Conservation (phyloP, 2,888 invertebrate species). For the Kryphioiulus occultus region DNA sequence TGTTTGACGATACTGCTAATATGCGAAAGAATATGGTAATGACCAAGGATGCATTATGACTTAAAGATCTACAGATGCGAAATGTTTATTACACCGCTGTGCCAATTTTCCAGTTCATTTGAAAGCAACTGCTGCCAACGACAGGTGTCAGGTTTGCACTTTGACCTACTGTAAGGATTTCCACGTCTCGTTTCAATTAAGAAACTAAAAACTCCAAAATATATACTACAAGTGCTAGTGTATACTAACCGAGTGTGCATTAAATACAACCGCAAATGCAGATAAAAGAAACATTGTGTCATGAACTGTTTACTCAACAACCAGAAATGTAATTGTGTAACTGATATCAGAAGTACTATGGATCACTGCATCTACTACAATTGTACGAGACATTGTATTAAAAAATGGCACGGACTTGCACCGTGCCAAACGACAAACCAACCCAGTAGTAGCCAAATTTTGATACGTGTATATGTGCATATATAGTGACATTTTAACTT, state of each 20-base stretch:
- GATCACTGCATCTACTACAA: neutral
- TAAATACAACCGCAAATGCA: neutral
- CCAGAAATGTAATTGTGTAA: neutral
- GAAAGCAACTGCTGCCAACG: neutral
- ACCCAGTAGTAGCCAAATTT: neutral
- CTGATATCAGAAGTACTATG: neutral
- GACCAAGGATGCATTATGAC: neutral
- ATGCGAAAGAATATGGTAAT: neutral
- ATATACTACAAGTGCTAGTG: constrained; percentile 42
- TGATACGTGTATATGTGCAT: constrained; percentile 39
- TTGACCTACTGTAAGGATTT: neutral
- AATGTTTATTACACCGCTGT: constrained; percentile 24
- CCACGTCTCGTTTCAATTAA: neutral
- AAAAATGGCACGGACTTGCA: neutral
- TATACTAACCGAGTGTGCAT: constrained; percentile 47
- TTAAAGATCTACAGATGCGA: neutral
- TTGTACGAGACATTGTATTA: neutral
- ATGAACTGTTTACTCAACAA: neutral
- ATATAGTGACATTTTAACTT: constrained; percentile 38
- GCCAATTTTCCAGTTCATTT: constrained; percentile 33
- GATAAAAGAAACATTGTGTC: neutral
- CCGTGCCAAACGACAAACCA: neutral
- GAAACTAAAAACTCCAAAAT: constrained; percentile 17
- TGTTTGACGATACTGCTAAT: neutral
- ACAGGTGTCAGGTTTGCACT: neutral